Conservation (phyloP, 30 jellyfish, hydroid and myxozoan species). For the Hydra vulgaris region DNA sequence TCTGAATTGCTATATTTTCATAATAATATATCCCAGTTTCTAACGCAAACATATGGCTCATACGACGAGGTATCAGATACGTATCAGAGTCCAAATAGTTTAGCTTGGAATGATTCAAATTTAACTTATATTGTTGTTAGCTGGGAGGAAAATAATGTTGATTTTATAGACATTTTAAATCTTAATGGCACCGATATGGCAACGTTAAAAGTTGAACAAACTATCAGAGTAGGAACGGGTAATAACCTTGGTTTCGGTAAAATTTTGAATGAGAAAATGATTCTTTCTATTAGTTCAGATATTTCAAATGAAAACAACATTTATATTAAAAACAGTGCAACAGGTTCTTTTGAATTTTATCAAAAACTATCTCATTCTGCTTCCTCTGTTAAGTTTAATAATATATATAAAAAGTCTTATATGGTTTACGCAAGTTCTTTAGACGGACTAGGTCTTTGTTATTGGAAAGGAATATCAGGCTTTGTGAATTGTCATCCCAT, state of each 20-base stretch:
- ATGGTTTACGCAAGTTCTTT: conserved; percentile 40
- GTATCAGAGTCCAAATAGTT: neutral
- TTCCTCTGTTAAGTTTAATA: conserved; percentile 14
- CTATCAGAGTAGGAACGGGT: conserved; percentile 2
- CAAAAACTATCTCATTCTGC: conserved; percentile 41
- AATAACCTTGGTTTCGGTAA: conserved; percentile 8
- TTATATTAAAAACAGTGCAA: conserved; percentile 15
- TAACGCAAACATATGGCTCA: neutral
- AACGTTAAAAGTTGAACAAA: neutral
- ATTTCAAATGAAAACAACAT: neutral
- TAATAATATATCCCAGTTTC: neutral
- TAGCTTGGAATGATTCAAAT: neutral
- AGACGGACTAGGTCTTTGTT: conserved; percentile 62
- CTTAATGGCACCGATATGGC: neutral
- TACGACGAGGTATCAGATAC: neutral
- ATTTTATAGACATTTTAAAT: conserved; percentile 2
- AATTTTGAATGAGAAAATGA: neutral
- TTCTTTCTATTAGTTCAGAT: conserved; percentile 2
- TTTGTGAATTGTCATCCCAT: conserved; percentile 45
- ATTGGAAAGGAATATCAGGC: conserved; percentile 78
- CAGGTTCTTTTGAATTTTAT: conserved; percentile 25
- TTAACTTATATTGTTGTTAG: neutral
- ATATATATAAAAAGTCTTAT: conserved; percentile 6
- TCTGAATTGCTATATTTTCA: neutral
- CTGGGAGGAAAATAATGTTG: neutral